A percentile compares a stretch with the other conserved stretches of the same genome.
Evolutionary conservation across 1,140 invertebrate species (phyloP).

Genomic region (Monochamus saltuarius): DNA sequence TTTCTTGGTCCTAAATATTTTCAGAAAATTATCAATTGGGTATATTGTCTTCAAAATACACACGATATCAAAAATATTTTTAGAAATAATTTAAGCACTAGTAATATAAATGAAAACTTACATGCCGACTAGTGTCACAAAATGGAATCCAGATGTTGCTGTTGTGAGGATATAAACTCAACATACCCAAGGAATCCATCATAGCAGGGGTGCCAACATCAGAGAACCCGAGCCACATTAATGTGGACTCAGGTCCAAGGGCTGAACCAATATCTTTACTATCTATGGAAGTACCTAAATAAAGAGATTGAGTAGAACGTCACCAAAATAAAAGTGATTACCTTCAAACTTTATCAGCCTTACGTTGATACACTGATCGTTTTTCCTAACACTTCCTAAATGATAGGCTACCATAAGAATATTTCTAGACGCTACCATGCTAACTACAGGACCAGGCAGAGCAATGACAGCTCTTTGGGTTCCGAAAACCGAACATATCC

Average conservation of each 20-base stretch:
- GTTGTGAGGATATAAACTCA: slow-evolving; percentile 65
- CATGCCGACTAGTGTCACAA: slow-evolving; percentile 68
- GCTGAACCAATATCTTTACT: slow-evolving; percentile 63
- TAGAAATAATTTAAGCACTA: no score
- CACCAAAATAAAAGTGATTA: neutral
- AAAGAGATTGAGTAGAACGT: slow-evolving; percentile 6
- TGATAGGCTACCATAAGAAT: slow-evolving; percentile 80
- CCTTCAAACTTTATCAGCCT: slow-evolving; percentile 27
- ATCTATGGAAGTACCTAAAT: slow-evolving; percentile 48
- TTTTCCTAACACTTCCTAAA: slow-evolving; percentile 50
- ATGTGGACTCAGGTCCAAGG: slow-evolving; percentile 65
- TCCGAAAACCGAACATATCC: slow-evolving; percentile 83
- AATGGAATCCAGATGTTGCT: slow-evolving; percentile 76
- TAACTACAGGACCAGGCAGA: slow-evolving; percentile 72
- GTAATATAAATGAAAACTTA: slow-evolving; percentile 49
- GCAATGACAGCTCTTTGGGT: slow-evolving; percentile 79
- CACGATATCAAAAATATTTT: no score
- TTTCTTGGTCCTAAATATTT: no score
- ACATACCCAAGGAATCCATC: slow-evolving; percentile 67
- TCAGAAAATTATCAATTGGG: no score
- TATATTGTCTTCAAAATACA: no score
- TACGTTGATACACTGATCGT: slow-evolving; percentile 63
- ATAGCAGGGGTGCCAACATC: slow-evolving; percentile 74
- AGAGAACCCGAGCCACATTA: slow-evolving; percentile 82
- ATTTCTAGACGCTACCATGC: slow-evolving; percentile 63